Evolutionary conservation across 2,888 invertebrate genomes (phyloP).

Genomic region (Trypoxylon attenuatum): DNA sequence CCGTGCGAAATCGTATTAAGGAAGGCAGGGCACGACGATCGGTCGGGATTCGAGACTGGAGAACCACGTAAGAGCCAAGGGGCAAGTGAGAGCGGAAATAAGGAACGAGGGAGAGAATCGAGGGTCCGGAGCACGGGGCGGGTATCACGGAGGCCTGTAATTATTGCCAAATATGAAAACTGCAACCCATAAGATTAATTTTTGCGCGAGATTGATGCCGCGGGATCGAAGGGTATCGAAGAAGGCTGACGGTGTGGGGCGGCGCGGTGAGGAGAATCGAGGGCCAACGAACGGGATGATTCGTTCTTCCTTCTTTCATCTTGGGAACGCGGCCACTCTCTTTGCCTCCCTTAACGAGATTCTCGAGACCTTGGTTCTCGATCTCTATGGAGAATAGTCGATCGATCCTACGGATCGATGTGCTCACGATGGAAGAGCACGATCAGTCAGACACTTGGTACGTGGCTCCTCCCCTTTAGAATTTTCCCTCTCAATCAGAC

Average conservation of each 20-base stretch:
- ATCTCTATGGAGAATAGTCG: constrained; percentile 27
- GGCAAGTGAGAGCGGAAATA: constrained; percentile 3
- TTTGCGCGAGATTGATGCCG: constrained; percentile 74
- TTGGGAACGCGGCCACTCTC: constrained; percentile 62
- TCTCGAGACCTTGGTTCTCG: constrained; percentile 72
- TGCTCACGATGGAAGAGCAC: too few relatives aligned
- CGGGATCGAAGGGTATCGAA: constrained; percentile 69
- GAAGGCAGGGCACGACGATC: too few relatives aligned
- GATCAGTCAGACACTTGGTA: too few relatives aligned
- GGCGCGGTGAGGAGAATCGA: too few relatives aligned
- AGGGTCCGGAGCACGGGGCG: constrained; percentile 30
- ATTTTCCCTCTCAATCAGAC: too few relatives aligned
- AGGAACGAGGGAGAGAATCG: constrained; percentile 10
- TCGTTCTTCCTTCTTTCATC: constrained; percentile 12
- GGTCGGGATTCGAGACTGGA: constrained; percentile 12
- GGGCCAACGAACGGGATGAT: too few relatives aligned
- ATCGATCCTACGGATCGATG: too few relatives aligned
- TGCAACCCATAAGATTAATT: constrained; percentile 72
- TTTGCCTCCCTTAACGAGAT: constrained; percentile 74
- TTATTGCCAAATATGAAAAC: constrained; percentile 75
- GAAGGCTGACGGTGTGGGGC: constrained; percentile 40
- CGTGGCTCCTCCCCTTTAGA: too few relatives aligned
- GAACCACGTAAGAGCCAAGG: constrained; percentile 1
- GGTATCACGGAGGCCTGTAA: constrained; percentile 70
- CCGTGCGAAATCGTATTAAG: constrained; percentile 75